Conservation (phyloP, 2,797 vertebrate species). For the Vespertilio murinus region DNA sequence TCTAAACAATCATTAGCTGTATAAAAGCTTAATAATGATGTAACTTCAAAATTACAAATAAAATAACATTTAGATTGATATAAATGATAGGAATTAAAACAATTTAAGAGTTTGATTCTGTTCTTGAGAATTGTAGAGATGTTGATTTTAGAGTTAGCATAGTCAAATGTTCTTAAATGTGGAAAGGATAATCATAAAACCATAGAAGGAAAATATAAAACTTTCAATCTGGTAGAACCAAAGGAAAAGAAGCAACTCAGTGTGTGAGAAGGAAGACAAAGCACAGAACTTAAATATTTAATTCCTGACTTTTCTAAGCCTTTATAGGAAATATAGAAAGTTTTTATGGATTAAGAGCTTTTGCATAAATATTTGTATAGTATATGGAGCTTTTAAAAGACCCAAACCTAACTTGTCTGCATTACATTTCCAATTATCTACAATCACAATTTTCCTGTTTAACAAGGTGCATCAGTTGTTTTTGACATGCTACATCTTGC, state of each 20-base stretch:
- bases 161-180: background rate
- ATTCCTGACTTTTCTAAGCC: background rate
- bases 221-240: background rate
- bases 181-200: background rate
- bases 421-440: constrained; percentile 80
- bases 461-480: constrained; percentile 79
- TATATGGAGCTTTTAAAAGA: constrained; percentile 70
- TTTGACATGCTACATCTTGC: constrained; percentile 81
- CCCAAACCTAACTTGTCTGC: constrained; percentile 75
- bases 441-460: constrained; percentile 80
- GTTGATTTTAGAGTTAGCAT: background rate
- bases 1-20: background rate
- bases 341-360: constrained; percentile 57
- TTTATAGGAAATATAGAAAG: constrained; percentile 37
- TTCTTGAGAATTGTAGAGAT: background rate
- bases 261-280: background rate
- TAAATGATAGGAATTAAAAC: background rate
- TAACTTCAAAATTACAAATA: background rate
- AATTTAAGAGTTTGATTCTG: background rate
- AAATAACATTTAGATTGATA: background rate
- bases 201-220: background rate
- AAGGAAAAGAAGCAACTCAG: background rate
- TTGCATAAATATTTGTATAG: constrained; percentile 72
- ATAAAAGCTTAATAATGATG: background rate
- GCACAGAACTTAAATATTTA: background rate